Evolutionary conservation across 2,113 vertebrate genomes (phyloP).

Genomic region (Cyphomyrus plagiostoma): DNA sequence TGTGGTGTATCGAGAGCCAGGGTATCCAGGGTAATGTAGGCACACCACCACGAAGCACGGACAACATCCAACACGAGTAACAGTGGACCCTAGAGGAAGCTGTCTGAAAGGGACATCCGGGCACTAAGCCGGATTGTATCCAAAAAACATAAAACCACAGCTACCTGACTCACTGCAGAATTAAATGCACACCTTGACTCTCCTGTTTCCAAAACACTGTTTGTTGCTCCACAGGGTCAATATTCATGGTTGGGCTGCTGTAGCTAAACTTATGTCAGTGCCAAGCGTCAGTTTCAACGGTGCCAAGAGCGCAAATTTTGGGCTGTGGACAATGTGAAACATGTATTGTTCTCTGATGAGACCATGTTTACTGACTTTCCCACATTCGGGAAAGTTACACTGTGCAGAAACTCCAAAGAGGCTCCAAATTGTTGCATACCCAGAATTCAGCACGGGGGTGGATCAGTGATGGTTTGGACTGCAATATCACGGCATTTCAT

Average conservation of each 20-base stretch:
- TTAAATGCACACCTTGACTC: not conserved
- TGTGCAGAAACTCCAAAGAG: not conserved
- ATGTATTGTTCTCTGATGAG: not conserved
- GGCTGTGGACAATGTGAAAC: not conserved
- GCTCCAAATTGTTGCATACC: not conserved
- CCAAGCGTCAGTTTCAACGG: not conserved
- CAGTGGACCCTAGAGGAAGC: not conserved
- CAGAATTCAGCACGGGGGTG: not conserved
- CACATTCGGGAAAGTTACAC: not conserved
- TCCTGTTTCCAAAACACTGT: not conserved
- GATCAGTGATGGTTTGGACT: not conserved
- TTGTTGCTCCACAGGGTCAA: not conserved
- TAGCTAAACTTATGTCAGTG: not conserved
- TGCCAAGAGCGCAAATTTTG: not conserved
- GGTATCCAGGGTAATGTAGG: not conserved
- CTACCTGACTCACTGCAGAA: not conserved
- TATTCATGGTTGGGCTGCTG: not conserved
- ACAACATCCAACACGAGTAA: not conserved
- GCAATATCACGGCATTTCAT: not conserved
- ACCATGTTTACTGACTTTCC: too few relatives aligned
- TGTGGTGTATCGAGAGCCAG: too few relatives aligned
- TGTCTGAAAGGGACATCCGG: not conserved
- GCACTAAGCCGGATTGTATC: not conserved
- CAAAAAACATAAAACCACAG: not conserved
- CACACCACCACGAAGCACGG: not conserved